A percentile compares a stretch with the other conserved stretches of the same genome.
These are phyloP conservation scores for Lota lota DNA, from an alignment of 2,113 vertebrate genomes.

Conservation along the genomic window DNA sequence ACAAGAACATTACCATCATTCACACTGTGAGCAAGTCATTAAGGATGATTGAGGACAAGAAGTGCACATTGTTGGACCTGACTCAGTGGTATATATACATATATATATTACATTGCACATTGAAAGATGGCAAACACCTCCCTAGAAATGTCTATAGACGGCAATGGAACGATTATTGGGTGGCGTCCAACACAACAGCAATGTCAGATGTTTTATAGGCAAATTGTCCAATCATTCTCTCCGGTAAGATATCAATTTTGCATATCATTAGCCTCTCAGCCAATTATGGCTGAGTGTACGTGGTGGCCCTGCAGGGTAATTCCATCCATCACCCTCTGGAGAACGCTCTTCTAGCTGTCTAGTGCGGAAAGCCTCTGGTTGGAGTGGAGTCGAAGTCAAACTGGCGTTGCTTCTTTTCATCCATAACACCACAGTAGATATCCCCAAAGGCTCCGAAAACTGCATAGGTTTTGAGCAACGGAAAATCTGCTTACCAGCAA, in stretches of 20 bases:
- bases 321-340: conserved; percentile 48
- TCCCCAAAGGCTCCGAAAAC: no score
- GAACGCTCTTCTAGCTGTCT: conserved; percentile 36
- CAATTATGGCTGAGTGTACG: conserved; percentile 30
- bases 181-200: conserved; percentile 41
- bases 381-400: conserved; percentile 28
- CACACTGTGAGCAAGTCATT: no score
- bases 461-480: no score
- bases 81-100: not conserved
- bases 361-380: conserved; percentile 24
- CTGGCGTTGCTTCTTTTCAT: no score
- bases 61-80: conserved; percentile 14
- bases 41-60: conserved; percentile 10
- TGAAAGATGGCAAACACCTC: no score
- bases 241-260: conserved; percentile 35
- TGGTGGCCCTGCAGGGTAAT: conserved; percentile 37
- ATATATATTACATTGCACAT: conserved; percentile 7
- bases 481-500: not conserved
- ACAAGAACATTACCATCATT: no score
- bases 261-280: conserved; percentile 39
- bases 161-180: conserved; percentile 34
- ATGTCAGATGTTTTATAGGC: conserved; percentile 47
- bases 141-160: conserved; percentile 15
- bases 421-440: not conserved
- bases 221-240: conserved; percentile 31